Base-by-base conservation (phyloP, 2,113 vertebrate species). In the Pyxicephalus adspersus region DNA sequence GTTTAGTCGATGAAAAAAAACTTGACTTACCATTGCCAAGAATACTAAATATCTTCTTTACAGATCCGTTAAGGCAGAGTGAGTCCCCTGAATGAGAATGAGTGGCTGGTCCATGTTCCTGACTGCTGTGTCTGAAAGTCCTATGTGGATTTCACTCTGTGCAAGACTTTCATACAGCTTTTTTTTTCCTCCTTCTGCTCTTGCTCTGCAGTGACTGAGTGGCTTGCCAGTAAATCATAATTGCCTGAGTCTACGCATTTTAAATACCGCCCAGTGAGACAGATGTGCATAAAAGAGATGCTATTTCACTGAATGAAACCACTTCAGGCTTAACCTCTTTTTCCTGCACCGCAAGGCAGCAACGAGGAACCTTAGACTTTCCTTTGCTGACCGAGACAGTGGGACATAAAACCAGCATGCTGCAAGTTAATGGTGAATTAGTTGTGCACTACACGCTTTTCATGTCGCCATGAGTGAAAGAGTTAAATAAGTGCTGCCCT, bases 331-430 rank as follows among this genome's bases (percentile, higher is more conserved):
- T 86, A 84, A 86, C 85, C 85, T 88, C 89, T 85, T 90, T 86
- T 92, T 87, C 89, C 91, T 87, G 87, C 83, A 89, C 89, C 87
- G 84, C 91, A 91, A 90, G 88, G 88, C 90, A 88, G 88, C 89
- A 91, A 80, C 84, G 73, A 58, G 89, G 92, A 91, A 90, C 89
- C 90, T 89, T 91, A 89, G 61, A 86, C 89, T 91, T 89, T 89
- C 89, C 88, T 88, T 83, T 83, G 83, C 83, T 85, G 84, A 85
- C 85, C 89, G 81, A 80, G 81, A 18, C n/a, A 29, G 54, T 23
- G 4, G 83, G 84, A 85, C 64, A 78, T 83, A 85, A 83, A 86
- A 87, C 85, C 86, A 88, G 85, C 86, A 74, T 79, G 63, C 87
- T 77, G 64, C 5, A 22, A 25, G 31, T 73, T 23, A 23, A 74